Base-by-base conservation (phyloP, 2,797 vertebrate genomes). In the Enteromius thamalakanensis region DNA sequence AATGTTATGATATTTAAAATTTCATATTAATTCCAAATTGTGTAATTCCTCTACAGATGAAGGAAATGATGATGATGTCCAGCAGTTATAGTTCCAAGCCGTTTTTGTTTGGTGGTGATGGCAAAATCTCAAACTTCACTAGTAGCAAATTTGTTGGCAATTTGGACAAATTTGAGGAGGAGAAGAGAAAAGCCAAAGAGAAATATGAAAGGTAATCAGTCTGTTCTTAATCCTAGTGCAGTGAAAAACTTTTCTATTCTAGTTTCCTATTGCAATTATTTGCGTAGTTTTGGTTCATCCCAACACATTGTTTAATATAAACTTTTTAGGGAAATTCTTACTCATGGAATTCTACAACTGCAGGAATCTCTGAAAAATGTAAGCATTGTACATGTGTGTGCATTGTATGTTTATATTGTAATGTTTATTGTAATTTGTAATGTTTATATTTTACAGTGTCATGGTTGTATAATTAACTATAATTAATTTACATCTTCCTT, bases 11-110 rank as follows among this genome's bases (percentile, higher is more conserved):
- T 26, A 60, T 60, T 60, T 42, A 8, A 64, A 32, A 3, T 47
- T 64, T 21, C 23, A n/a, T 32, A 40, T 67, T 80, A 3, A 58
- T 6, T 55, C 0, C n/a, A 76, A 76, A 76, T 42, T 19, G 14
- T 81, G 34, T 75, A 85, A 2, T 84, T 71, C 37, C 45, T 84
- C 2, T 91, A 78, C 83, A 95, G 96, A 93, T 95, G 92, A 97
- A 90, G 64, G 96, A 98, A 80, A 91, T 93, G 87, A 97, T 93
- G 87, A 97, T 92, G 86, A 89, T 96, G 92, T 94, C 92, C 58
- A 92, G 87, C 88, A 97, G 93, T 92, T 99, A 99, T 90, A 95
- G 95, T 82, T 90, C 93, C 79, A 99, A 98, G 89, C 97, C 98
- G 47, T 94, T 94, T 70, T 90, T 99, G 69, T 97, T 97, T 91